Evolutionary conservation across 2,888 invertebrate species (phyloP).

Genomic region (Archips crataeganus): DNA sequence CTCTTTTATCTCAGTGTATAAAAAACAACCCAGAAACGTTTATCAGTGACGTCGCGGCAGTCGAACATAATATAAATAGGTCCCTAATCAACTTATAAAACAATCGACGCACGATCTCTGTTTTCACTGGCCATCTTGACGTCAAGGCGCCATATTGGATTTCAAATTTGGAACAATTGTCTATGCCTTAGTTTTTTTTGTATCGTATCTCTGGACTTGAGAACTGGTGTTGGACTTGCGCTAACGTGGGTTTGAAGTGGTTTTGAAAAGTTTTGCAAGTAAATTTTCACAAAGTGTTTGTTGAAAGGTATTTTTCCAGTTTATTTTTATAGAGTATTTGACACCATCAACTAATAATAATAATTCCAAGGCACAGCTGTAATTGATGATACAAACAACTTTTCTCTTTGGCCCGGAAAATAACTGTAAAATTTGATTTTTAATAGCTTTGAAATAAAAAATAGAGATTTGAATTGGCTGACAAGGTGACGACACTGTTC

Average conservation of each 20-base stretch:
- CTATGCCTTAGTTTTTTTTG: conserved; percentile 6
- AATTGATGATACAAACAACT: background rate
- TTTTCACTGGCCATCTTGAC: conserved; percentile 38
- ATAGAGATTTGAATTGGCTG: no score
- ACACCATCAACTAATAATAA: background rate
- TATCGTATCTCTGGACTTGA: background rate
- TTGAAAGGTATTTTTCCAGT: conserved; percentile 1
- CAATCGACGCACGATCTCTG: conserved; percentile 19
- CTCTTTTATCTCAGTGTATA: conserved; percentile 18
- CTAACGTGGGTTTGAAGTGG: background rate
- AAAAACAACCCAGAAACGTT: conserved; percentile 18
- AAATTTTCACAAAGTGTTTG: background rate
- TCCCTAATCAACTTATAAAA: conserved; percentile 32
- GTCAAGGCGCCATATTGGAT: conserved; percentile 35
- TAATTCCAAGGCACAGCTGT: background rate
- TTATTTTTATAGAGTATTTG: background rate
- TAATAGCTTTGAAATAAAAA: no score
- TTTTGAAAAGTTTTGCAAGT: background rate
- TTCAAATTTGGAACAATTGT: conserved; percentile 11
- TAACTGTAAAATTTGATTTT: no score
- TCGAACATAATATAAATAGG: conserved; percentile 17
- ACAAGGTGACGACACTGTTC: no score
- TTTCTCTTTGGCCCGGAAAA: no score
- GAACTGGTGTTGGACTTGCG: background rate
- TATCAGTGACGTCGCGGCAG: conserved; percentile 27